A percentile compares a stretch with the other conserved stretches of the same genome.
Conservation (phyloP, 92 coral and sea anemone species). For the Epizoanthus illoricatus region DNA sequence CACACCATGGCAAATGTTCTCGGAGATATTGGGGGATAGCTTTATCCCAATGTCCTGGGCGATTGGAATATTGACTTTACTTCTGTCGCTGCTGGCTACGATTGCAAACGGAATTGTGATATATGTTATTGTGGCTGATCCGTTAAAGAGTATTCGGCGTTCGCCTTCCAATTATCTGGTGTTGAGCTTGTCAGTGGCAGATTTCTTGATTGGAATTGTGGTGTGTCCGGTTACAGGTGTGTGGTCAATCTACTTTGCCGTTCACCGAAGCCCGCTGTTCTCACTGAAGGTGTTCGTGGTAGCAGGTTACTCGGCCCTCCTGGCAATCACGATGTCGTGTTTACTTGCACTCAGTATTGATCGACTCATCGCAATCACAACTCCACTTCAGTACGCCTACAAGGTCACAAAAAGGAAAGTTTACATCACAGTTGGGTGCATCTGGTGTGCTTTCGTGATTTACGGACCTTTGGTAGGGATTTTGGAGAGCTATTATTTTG, state of each 20-base stretch:
- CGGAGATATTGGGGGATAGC: too few species aligned
- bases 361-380: neutral
- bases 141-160: neutral
- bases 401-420: neutral
- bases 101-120: neutral
- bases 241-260: neutral
- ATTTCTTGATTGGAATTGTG: too few species aligned
- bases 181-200: neutral
- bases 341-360: neutral
- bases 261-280: neutral
- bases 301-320: neutral
- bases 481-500: neutral
- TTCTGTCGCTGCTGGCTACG: neutral
- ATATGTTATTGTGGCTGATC: neutral
- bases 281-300: neutral
- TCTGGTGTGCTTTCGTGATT: neutral
- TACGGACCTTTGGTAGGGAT: neutral
- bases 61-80: too few species aligned
- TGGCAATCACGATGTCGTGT: neutral
- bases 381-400: neutral
- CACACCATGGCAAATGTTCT: too few species aligned
- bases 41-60: too few species aligned
- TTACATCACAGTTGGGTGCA: neutral
- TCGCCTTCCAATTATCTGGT: neutral
- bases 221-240: neutral